A percentile compares a stretch with the other conserved stretches of the same genome.
Evolutionary conservation across 37 sponge, comb jelly and placozoan genomes (phyloP).

Genomic region (Eunapius fragilis): DNA sequence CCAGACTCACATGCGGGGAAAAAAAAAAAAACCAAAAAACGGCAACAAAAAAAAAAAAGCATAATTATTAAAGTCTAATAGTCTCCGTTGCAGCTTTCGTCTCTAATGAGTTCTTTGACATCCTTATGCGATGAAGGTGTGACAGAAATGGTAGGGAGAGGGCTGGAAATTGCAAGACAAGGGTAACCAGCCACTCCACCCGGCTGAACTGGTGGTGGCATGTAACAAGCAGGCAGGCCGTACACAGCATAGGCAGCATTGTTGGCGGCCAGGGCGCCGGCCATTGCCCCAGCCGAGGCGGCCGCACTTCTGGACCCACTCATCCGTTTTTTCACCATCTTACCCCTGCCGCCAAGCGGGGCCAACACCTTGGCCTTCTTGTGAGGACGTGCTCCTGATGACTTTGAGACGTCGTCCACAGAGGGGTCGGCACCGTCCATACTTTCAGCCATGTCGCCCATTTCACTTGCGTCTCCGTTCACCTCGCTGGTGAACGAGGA

Average conservation of each 20-base stretch:
- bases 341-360: conserved; percentile 48
- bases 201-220: no score
- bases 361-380: conserved; percentile 13
- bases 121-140: background rate
- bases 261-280: conserved; percentile 70
- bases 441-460: conserved; percentile 20
- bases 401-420: background rate
- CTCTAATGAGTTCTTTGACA: background rate
- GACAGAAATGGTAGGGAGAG: background rate
- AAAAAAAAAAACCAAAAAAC: background rate
- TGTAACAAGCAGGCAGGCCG: background rate
- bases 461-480: conserved; percentile 42
- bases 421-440: conserved; percentile 3
- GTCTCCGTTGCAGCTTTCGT: background rate
- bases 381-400: background rate
- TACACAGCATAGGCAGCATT: conserved; percentile 56
- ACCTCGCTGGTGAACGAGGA: conserved; percentile 25
- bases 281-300: conserved; percentile 77
- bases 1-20: background rate
- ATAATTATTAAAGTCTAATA: background rate
- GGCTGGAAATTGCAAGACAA: background rate
- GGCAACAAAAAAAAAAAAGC: no score
- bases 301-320: conserved; percentile 65
- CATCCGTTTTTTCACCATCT: conserved; percentile 41
- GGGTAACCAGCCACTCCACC: background rate